phyloP scores from a whole-genome alignment of 1,140 invertebrate species.

The Lycorma delicatula region DNA sequence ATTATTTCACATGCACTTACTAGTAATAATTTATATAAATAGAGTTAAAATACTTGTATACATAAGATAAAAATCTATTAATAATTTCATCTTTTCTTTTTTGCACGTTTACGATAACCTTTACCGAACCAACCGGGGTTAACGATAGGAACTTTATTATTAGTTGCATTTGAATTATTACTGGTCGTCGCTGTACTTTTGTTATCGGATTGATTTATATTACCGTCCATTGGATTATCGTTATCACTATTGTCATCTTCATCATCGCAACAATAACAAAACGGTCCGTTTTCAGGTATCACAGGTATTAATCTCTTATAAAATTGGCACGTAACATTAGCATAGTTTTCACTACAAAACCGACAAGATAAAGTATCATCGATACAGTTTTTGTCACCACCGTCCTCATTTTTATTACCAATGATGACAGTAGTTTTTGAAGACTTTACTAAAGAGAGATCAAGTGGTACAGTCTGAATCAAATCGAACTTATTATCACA shows the following conservation, averaged over 20 bases:
- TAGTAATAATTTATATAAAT: no score
- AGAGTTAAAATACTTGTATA: no score
- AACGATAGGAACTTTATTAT: constrained; percentile 36
- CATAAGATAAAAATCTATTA: no score
- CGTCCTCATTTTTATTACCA: not conserved
- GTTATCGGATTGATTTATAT: not conserved
- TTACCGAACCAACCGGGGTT: constrained; percentile 59
- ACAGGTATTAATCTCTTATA: constrained; percentile 19
- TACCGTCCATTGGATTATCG: not conserved
- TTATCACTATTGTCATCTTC: constrained; percentile 34
- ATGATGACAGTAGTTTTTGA: not conserved
- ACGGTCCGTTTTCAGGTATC: constrained; percentile 14
- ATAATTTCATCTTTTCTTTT: constrained; percentile 44
- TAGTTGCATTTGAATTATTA: constrained; percentile 36
- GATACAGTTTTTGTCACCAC: no score
- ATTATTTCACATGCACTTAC: no score
- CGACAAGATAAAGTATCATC: not conserved
- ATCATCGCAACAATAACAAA: constrained; percentile 49
- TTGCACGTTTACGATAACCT: constrained; percentile 46
- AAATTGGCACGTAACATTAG: constrained; percentile 15
- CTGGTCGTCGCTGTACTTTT: constrained; percentile 24
- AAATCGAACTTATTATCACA: no score
- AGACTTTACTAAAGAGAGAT: not conserved
- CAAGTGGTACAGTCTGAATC: not conserved
- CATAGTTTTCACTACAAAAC: not conserved